Evolutionary conservation across 2,797 vertebrate genomes (phyloP), one percentile per base, ranked within the genome.

Genomic region (Acrossocheilus wenchowensis): DNA sequence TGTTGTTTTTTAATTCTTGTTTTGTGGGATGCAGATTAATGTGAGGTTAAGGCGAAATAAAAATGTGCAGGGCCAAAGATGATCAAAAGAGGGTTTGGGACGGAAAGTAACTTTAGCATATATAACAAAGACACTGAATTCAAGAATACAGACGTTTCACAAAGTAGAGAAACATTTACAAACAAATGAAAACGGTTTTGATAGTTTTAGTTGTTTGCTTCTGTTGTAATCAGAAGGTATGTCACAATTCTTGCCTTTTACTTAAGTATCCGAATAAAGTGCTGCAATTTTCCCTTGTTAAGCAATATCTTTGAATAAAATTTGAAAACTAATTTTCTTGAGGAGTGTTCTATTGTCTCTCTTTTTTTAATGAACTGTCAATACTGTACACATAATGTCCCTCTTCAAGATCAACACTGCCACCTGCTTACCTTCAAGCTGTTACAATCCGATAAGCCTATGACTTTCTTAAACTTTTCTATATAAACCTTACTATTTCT

Each of bases 51-150:
- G 78, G 90, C 84, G 87, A 91, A 88, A 92, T 92, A 88, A 90
- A 93, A 90, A 93, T 90, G 89, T 89, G 92, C 86, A 93, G 93
- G 94, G 94, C 93, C 94, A 94, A 94, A 91, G 69, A 81, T 88
- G 90, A 83, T 89, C 85, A 85, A 85, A 91, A 64, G 43, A 90
- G 89, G 90, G 77, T 83, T 82, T 82, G 83, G 81, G 66, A 68
- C 79, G 73, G 85, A 81, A 69, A 60, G 43, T 73, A 90, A 88
- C 88, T 91, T 80, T 17, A 85, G 30, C 39, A 50, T 36, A 82
- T 82, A 23, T 73, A 66, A 81, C 30, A 78, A 39, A 68, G 17
- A 81, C 45, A 78, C 66, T 50, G 62, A 82, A 72, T 83, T 81
- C 62, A 84, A 62, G 30, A 74, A 81, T 54, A 75, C 11, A 57